Evolutionary conservation across 2,113 vertebrate genomes (phyloP).

Genomic region (Glaucidium brasilianum): DNA sequence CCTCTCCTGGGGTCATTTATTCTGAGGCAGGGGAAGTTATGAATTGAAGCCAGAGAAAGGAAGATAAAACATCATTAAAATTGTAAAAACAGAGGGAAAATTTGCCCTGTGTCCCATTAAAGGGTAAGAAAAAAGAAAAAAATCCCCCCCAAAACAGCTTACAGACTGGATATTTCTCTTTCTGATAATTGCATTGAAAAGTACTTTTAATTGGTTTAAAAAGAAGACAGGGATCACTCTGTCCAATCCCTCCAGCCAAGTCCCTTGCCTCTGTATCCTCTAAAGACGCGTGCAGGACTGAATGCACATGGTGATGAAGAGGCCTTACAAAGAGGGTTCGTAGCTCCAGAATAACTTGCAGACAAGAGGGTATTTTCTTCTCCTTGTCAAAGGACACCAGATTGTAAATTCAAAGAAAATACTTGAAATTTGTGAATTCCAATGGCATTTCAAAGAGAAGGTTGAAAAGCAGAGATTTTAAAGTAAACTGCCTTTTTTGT

Average conservation of each 20-base stretch:
- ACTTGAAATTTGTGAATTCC: neutral
- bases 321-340: neutral
- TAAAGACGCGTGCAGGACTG: neutral
- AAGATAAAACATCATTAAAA: constrained; percentile 5
- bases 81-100: constrained; percentile 4
- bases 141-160: neutral
- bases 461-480: neutral
- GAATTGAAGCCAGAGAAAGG: constrained; percentile 37
- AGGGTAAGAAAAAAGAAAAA: constrained; percentile 29
- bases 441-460: constrained; percentile 9
- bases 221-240: neutral
- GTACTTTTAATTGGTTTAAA: neutral
- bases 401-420: neutral
- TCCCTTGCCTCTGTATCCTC: neutral
- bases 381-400: neutral
- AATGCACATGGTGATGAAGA: neutral
- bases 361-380: neutral
- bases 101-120: neutral
- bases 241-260: neutral
- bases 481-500: constrained; percentile 29
- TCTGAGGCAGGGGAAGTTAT: constrained; percentile 18
- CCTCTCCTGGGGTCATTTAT: neutral
- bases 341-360: neutral
- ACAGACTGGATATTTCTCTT: neutral
- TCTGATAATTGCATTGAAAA: neutral